phyloP scores from a whole-genome alignment of 2,113 vertebrate species.

The Ageneiosus marmoratus region DNA sequence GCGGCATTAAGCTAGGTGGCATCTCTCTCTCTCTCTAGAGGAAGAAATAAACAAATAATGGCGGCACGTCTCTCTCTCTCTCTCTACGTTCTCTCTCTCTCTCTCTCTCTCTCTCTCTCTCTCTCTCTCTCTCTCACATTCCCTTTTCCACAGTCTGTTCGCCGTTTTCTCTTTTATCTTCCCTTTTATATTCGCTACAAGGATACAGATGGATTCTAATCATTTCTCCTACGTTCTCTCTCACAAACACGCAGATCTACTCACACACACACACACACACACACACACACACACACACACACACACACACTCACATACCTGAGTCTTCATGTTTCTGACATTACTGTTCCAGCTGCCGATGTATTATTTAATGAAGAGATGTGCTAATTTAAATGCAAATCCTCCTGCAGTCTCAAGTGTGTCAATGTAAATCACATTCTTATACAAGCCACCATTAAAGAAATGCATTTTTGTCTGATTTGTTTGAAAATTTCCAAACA shows the following conservation, averaged over 20 bases:
- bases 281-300: constrained; percentile 12
- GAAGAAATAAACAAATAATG: constrained; percentile 17
- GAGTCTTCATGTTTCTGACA: constrained; percentile 12
- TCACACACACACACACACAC: not conserved
- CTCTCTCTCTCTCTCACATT: not conserved
- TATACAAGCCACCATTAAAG: too few relatives aligned
- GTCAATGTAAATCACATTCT: constrained; percentile 12
- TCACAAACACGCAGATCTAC: constrained; percentile 2
- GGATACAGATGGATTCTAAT: constrained; percentile 37
- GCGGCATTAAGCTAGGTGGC: constrained; percentile 62
- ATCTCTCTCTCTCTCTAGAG: constrained; percentile 57
- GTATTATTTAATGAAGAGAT: constrained; percentile 45
- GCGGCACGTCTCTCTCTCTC: constrained; percentile 1
- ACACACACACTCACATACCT: constrained; percentile 5
- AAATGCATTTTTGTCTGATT: too few relatives aligned
- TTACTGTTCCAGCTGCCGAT: constrained; percentile 22
- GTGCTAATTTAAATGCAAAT: constrained; percentile 54
- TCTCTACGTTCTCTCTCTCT: constrained; percentile 25
- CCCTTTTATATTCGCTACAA: constrained; percentile 34
- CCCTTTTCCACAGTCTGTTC: constrained; percentile 29
- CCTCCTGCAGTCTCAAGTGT: constrained; percentile 26
- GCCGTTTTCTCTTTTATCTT: constrained; percentile 35
- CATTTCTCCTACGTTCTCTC: not conserved
- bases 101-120: constrained; percentile 57
- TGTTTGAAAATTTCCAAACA: too few relatives aligned